A percentile compares a stretch with the other conserved stretches of the same genome.
These are phyloP conservation scores for Collichthys lucidus DNA, from an alignment of 2,113 vertebrate species.

Conservation along the genomic window DNA sequence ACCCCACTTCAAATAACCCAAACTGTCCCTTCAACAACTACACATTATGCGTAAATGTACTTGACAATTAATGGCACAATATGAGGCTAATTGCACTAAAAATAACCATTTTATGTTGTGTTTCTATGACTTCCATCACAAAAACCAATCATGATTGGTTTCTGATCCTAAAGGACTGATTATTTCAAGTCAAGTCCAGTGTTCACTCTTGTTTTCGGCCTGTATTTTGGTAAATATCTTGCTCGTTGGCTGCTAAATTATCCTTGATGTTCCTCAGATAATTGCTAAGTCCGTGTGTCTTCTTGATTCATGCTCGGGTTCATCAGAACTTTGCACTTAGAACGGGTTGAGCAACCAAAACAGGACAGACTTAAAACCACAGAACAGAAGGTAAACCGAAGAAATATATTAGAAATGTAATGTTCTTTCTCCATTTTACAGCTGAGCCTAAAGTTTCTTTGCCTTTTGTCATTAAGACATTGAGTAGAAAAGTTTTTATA, in stretches of 20 bases:
- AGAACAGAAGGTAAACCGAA: neutral
- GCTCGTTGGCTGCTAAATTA: neutral
- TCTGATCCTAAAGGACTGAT: too few species aligned
- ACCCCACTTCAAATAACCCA: too few species aligned
- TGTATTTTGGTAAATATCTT: neutral
- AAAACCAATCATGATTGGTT: too few species aligned
- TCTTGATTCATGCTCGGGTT: neutral
- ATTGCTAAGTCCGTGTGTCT: neutral
- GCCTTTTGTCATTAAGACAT: constrained; percentile 24
- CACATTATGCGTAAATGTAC: too few species aligned
- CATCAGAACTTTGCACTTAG: neutral
- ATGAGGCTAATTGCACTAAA: too few species aligned
- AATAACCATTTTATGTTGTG: too few species aligned
- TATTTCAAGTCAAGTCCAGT: neutral
- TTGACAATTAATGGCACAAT: too few species aligned
- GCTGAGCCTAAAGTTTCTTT: neutral
- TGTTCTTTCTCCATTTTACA: neutral
- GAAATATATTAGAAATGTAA: neutral
- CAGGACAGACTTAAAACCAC: neutral
- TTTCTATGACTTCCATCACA: too few species aligned
- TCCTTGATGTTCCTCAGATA: neutral
- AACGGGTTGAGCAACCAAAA: neutral
- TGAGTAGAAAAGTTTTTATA: neutral
- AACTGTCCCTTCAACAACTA: too few species aligned
- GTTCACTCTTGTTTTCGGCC: neutral